Evolutionary conservation across 1,140 invertebrate genomes (phyloP).

Genomic region (Cataglyphis hispanica): DNA sequence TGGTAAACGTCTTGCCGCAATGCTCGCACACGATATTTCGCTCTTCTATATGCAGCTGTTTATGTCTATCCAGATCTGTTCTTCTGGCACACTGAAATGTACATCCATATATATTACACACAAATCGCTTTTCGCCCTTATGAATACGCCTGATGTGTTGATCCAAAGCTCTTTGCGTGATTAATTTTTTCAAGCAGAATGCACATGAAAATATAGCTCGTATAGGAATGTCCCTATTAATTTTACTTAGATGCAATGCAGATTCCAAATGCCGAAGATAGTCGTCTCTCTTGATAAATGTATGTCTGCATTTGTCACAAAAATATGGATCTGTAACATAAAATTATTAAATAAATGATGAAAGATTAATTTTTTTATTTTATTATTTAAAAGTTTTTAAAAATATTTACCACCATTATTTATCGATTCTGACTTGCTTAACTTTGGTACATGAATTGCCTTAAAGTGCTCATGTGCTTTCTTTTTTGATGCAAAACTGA

Average conservation of each 20-base stretch:
- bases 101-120: conserved; percentile 79
- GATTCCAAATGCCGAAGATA: conserved; percentile 79
- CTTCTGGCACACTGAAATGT: conserved; percentile 80
- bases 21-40: conserved; percentile 81
- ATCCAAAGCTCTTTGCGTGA: conserved; percentile 78
- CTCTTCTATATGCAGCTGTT: conserved; percentile 80
- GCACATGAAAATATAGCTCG: conserved; percentile 75
- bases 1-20: conserved; percentile 83
- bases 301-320: conserved; percentile 77
- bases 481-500: conserved; percentile 81
- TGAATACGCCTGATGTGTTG: conserved; percentile 82
- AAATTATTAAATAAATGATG: conserved; percentile 44
- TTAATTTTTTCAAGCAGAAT: conserved; percentile 80
- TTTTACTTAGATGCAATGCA: conserved; percentile 73
- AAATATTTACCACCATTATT: conserved; percentile 68
- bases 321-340: conserved; percentile 77
- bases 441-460: conserved; percentile 68
- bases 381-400: neutral
- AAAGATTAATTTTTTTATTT: neutral
- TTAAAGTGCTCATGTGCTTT: conserved; percentile 78
- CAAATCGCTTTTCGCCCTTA: conserved; percentile 78
- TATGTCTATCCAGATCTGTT: conserved; percentile 80
- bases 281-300: conserved; percentile 78
- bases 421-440: conserved; percentile 68
- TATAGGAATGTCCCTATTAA: conserved; percentile 69